phyloP scores from a whole-genome alignment of 2,888 invertebrate species.

The Drosophila fungiperda region DNA sequence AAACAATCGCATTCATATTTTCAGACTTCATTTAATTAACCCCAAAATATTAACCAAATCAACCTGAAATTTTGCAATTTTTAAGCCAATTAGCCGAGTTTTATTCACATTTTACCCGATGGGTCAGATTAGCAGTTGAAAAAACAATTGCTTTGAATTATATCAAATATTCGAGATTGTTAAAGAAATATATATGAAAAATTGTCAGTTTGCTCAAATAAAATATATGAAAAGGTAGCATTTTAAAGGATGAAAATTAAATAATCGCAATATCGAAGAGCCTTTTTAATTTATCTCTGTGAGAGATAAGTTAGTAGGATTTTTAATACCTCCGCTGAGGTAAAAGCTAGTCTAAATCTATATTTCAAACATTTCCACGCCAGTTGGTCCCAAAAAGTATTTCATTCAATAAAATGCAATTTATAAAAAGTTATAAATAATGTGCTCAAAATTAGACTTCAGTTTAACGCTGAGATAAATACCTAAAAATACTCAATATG shows the following conservation, averaged over 20 bases:
- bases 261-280: background rate
- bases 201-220: background rate
- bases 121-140: background rate
- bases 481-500: background rate
- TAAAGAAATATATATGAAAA: background rate
- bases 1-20: background rate
- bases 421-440: background rate
- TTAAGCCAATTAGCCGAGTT: background rate
- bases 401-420: background rate
- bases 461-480: background rate
- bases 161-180: background rate
- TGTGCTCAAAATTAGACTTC: background rate
- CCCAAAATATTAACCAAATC: constrained; percentile 7
- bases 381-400: rapidly evolving
- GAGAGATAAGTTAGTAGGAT: background rate
- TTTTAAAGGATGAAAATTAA: background rate
- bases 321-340: too few relatives aligned
- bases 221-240: background rate
- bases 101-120: background rate
- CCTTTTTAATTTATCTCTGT: too few relatives aligned
- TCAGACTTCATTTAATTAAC: background rate
- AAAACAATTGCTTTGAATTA: background rate
- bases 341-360: background rate
- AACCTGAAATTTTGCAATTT: constrained; percentile 9
- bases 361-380: background rate